Percentiles rank a stretch among this genome's conserved stretches.
phyloP scores from a whole-genome alignment of 1,140 invertebrate genomes.

The Leucophenga varia region DNA sequence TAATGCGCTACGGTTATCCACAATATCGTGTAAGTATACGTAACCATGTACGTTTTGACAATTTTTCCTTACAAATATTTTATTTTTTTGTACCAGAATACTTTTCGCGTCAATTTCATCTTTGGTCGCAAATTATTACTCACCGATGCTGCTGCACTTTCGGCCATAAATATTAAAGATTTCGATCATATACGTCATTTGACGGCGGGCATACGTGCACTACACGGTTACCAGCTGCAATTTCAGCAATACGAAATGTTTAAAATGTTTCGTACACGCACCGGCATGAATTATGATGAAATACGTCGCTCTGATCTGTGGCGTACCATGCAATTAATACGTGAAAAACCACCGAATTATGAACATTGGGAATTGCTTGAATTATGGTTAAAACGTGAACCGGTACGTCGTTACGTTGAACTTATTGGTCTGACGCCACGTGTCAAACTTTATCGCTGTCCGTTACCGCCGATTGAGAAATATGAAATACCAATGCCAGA shows the following conservation, averaged over 20 bases:
- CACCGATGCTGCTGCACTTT: conserved; percentile 33
- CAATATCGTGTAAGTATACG: conserved; percentile 33
- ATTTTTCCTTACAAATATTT: not conserved
- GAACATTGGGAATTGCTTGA: conserved; percentile 38
- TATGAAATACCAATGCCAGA: not conserved
- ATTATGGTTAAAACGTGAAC: conserved; percentile 27
- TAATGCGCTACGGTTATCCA: conserved; percentile 32
- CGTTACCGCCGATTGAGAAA: not conserved
- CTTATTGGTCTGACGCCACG: conserved; percentile 16
- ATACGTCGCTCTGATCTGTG: conserved; percentile 32
- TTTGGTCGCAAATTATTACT: conserved; percentile 33
- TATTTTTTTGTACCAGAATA: conserved; percentile 33
- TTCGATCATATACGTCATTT: conserved; percentile 40
- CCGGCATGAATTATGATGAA: conserved; percentile 30
- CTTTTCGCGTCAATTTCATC: conserved; percentile 37
- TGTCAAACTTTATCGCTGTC: conserved; percentile 13
- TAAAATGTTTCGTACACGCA: conserved; percentile 35
- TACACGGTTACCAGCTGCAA: conserved; percentile 38
- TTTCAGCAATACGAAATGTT: conserved; percentile 35
- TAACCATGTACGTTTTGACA: not conserved
- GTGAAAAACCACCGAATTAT: conserved; percentile 21
- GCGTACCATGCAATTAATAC: conserved; percentile 30
- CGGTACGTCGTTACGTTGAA: conserved; percentile 17
- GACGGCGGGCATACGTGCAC: conserved; percentile 31
- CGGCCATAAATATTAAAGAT: conserved; percentile 40